Percentiles rank a stretch among this genome's conserved stretches.
Evolutionary conservation across 2,113 vertebrate species (phyloP).

Genomic region (Romanogobio albipinnatus): DNA sequence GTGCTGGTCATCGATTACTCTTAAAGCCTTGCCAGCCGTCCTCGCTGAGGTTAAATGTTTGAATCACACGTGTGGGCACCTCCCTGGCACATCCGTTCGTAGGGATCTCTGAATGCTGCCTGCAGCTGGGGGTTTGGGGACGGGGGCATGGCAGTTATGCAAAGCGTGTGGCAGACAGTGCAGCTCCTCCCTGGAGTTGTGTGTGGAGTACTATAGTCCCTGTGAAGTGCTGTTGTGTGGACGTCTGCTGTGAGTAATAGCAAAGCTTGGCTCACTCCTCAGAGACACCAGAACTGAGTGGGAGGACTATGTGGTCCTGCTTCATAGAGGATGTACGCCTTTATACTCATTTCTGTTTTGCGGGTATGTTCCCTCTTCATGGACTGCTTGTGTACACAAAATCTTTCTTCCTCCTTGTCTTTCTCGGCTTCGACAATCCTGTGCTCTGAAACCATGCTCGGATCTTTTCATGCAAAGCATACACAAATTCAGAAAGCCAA

Average conservation of each 20-base stretch:
- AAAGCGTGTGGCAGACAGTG: constrained; percentile 23
- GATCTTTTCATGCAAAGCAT: constrained; percentile 19
- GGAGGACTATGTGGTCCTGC: constrained; percentile 25
- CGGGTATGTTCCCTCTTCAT: neutral
- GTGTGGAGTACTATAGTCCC: constrained; percentile 27
- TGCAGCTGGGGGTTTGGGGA: neutral
- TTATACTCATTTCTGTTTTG: constrained; percentile 24
- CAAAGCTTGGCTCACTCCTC: constrained; percentile 27
- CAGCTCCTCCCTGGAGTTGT: constrained; percentile 24
- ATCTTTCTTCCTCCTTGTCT: constrained; percentile 2
- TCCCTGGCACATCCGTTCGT: constrained; percentile 5
- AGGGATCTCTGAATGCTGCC: constrained; percentile 15
- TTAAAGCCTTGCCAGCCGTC: constrained; percentile 16
- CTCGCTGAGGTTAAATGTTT: constrained; percentile 8
- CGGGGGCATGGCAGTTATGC: constrained; percentile 36
- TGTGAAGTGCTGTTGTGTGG: constrained; percentile 29
- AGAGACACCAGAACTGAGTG: constrained; percentile 17
- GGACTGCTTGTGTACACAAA: constrained; percentile 4
- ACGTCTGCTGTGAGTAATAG: constrained; percentile 42
- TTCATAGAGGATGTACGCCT: neutral
- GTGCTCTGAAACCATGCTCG: neutral
- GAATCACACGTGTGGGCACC: neutral
- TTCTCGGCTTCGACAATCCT: neutral
- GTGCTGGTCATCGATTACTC: constrained; percentile 13
- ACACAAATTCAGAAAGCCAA: constrained; percentile 15